Evolutionary conservation across 2,888 invertebrate species (phyloP), one percentile per base, ranked within the genome.

Genomic region (Drosophila kanekoi): DNA sequence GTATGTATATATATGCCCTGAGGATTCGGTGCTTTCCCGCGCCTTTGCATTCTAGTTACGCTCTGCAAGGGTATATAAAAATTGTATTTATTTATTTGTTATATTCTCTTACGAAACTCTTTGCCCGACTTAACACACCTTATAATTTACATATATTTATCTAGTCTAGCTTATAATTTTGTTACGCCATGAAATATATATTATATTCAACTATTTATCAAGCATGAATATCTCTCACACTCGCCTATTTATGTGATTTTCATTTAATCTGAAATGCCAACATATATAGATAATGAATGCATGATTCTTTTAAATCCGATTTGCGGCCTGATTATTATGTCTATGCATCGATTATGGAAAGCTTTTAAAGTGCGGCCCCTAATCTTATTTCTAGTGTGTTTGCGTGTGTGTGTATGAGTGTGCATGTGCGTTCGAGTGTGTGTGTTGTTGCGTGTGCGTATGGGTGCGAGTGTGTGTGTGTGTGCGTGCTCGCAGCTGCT

Each of bases 141-240:
- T 23, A 23, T 23, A 40, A 41, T 20, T 40, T 11, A n/a, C 6
- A 33, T 16, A 18, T 16, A 11, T 35, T 33, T 18, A 8, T 28
- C 8, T 40, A 14, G 33, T 68, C 58, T 66, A 66, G 68, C 67
- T 57, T n/a, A 48, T 47, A 20, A 53, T 23, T n/a, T 54, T 66
- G 11, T 66, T 35, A 33, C 32, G 23, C 23, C 16, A 40, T 14
- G 41, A 65, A 54, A 23, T 37, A 14, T 37, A 14, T 51, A 63
- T 61, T 48, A 48, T 45, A 47, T 40, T 38, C 20, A 51, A 14
- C 11, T 18, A 33, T 59, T 59, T 41, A 9, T 11, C 16, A 20
- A n/a, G 41, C 58, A 41, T 59, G 32, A 41, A n/a, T 13, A 41
- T 18, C 1, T 13, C n/a, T 10, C 41, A 52, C 40, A 40, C 9